These are phyloP conservation scores for Nymphicus hollandicus DNA, from an alignment of 2,113 vertebrate genomes.

Conservation along the genomic window DNA sequence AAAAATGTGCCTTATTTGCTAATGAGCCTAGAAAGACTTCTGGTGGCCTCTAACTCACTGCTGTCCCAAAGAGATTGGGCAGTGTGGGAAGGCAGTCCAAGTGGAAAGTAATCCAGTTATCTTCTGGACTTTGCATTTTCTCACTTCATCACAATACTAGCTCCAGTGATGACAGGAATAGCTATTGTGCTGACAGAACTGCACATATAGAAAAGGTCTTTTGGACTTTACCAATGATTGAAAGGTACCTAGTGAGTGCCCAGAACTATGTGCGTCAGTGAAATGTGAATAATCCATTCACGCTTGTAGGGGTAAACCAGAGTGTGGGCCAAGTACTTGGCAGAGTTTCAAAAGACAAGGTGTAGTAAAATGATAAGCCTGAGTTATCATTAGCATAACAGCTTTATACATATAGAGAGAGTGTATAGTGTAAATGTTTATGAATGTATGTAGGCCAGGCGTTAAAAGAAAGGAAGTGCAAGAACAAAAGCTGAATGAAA, in stretches of 20 bases:
- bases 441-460: background rate
- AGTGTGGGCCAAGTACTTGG: rapidly evolving
- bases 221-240: background rate
- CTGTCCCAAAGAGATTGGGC: background rate
- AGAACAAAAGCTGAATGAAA: background rate
- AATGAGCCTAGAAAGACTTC: background rate
- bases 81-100: background rate
- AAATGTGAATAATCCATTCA: background rate
- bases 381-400: background rate
- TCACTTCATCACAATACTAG: background rate
- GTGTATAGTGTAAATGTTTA: background rate
- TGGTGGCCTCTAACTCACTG: background rate
- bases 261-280: background rate
- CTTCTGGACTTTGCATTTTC: background rate
- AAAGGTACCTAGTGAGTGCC: background rate
- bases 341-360: background rate
- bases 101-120: background rate
- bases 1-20: background rate
- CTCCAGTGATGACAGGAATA: background rate
- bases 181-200: background rate
- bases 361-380: background rate
- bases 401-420: background rate
- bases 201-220: background rate
- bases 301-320: background rate
- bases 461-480: background rate